Evolutionary conservation across 2,113 vertebrate species (phyloP).

Genomic region (Xiphorhynchus elegans): DNA sequence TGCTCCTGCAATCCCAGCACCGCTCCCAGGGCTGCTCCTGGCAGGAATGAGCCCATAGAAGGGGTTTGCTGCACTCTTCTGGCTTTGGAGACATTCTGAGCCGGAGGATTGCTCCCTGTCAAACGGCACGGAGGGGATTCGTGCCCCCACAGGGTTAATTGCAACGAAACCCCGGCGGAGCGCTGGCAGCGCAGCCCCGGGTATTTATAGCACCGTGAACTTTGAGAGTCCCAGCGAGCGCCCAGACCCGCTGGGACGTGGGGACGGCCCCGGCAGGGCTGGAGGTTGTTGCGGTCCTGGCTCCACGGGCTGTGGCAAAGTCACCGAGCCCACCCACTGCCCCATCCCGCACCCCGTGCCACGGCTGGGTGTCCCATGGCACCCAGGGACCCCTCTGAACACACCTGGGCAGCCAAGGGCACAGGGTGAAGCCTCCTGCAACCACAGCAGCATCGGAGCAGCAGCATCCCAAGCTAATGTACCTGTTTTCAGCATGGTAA

Average conservation of each 20-base stretch:
- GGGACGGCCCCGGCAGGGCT: neutral
- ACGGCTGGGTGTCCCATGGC: neutral
- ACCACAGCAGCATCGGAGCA: neutral
- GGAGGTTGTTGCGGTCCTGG: neutral
- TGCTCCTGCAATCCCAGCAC: accelerated
- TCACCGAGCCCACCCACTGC: accelerated
- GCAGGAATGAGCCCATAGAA: neutral
- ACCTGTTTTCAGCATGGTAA: neutral
- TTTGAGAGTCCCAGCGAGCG: slow-evolving; percentile 22
- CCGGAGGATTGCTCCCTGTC: neutral
- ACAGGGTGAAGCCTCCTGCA: neutral
- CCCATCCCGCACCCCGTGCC: accelerated
- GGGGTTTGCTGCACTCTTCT: slow-evolving; percentile 52
- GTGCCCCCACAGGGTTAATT: slow-evolving; percentile 13
- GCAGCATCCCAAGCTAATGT: neutral
- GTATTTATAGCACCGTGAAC: slow-evolving; percentile 69
- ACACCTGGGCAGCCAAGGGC: accelerated
- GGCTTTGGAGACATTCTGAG: neutral
- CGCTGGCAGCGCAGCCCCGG: neutral
- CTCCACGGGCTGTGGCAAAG: neutral
- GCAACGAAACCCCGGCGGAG: neutral
- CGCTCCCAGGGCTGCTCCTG: neutral
- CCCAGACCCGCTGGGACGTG: neutral
- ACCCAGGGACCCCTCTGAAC: neutral
- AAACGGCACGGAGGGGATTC: accelerated